A percentile compares a stretch with the other conserved stretches of the same genome.
These are phyloP conservation scores for Trichoplusia ni DNA, from an alignment of 1,140 invertebrate species.

Conservation along the genomic window DNA sequence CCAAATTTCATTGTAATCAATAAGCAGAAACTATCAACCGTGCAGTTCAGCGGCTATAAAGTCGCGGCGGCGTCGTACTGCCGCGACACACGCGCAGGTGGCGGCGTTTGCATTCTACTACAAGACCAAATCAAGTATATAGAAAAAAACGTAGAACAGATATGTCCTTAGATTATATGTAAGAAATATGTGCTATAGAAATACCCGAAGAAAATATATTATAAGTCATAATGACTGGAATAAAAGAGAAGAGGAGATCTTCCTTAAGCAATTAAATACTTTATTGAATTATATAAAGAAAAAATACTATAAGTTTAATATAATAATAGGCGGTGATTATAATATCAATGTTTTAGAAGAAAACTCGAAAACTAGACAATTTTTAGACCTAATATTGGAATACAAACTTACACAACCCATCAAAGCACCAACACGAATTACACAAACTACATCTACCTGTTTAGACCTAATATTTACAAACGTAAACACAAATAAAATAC, in stretches of 20 bases:
- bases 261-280: too few relatives aligned
- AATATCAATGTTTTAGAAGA: too few relatives aligned
- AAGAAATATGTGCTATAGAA: neutral
- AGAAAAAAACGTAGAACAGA: neutral
- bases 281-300: too few relatives aligned
- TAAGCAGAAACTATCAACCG: too few relatives aligned
- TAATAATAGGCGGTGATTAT: too few relatives aligned
- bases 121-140: neutral
- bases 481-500: neutral
- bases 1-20: too few relatives aligned
- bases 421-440: constrained; percentile 13
- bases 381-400: constrained; percentile 22
- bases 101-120: too few relatives aligned
- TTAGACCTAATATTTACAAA: constrained; percentile 35
- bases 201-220: neutral
- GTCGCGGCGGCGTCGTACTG: too few relatives aligned
- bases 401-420: constrained; percentile 22
- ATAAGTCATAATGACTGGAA: neutral
- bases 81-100: too few relatives aligned
- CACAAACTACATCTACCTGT: constrained; percentile 9
- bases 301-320: too few relatives aligned
- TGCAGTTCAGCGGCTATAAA: too few relatives aligned
- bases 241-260: too few relatives aligned
- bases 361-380: neutral
- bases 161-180: neutral